phyloP scores from a whole-genome alignment of 2,113 vertebrate species.

The Ellobius talpinus region DNA sequence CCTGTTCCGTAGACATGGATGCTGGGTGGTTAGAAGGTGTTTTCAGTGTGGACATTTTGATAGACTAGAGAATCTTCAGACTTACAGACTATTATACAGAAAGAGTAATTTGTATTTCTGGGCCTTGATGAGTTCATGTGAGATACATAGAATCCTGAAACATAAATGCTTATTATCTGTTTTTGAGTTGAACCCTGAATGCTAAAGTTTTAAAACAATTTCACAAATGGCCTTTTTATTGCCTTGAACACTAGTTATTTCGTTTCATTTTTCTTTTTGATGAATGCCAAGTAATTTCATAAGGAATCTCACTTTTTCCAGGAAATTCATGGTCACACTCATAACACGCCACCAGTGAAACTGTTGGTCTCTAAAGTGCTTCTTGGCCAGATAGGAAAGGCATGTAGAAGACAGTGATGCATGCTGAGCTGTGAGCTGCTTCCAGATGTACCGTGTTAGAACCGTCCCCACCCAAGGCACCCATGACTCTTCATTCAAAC shows the following conservation, averaged over 20 bases:
- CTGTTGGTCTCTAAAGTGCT: conserved; percentile 14
- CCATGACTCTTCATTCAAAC: not conserved
- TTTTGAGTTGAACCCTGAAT: not conserved
- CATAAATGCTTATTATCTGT: not conserved
- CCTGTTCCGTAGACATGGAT: not conserved
- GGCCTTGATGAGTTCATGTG: not conserved
- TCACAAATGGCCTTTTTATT: conserved; percentile 55
- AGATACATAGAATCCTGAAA: not conserved
- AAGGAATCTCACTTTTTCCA: conserved; percentile 43
- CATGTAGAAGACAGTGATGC: not conserved
- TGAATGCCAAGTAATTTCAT: conserved; percentile 53
- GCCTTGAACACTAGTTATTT: conserved; percentile 23
- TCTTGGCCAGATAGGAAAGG: not conserved
- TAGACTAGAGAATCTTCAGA: not conserved
- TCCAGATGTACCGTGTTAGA: no score
- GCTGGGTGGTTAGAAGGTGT: not conserved
- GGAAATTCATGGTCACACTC: conserved; percentile 48
- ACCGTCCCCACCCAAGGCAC: accelerated
- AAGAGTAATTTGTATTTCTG: not conserved
- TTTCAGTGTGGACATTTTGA: not conserved
- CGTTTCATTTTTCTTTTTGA: conserved; percentile 43
- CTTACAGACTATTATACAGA: not conserved
- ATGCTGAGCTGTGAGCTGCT: not conserved
- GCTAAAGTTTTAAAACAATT: conserved; percentile 48
- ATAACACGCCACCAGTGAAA: not conserved